Evolutionary conservation across 2,888 invertebrate species (phyloP).

Genomic region (Lobophora halterata): DNA sequence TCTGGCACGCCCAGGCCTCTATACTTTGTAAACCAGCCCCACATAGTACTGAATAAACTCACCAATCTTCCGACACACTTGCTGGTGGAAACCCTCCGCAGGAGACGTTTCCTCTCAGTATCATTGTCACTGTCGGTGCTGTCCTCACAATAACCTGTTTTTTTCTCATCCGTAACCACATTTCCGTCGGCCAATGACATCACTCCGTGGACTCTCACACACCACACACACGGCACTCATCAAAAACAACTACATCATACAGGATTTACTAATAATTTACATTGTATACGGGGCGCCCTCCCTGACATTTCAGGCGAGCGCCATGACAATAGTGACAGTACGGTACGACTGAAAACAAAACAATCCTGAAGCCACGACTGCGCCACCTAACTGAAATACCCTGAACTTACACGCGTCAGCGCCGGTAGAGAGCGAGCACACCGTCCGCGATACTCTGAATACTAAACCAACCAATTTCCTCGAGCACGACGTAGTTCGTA

Average conservation of each 20-base stretch:
- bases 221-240: slow-evolving; percentile 58
- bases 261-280: slow-evolving; percentile 62
- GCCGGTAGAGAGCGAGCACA: too few species aligned
- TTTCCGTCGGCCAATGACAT: slow-evolving; percentile 66
- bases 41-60: slow-evolving; percentile 34
- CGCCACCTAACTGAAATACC: slow-evolving; percentile 45
- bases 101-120: slow-evolving; percentile 88
- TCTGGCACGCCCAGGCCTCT: slow-evolving; percentile 57
- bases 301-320: slow-evolving; percentile 72
- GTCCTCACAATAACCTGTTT: slow-evolving; percentile 63
- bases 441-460: too few species aligned
- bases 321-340: slow-evolving; percentile 74
- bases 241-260: slow-evolving; percentile 75
- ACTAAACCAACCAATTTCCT: too few species aligned
- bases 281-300: slow-evolving; percentile 59
- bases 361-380: slow-evolving; percentile 45
- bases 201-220: slow-evolving; percentile 62
- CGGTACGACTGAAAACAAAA: slow-evolving; percentile 73
- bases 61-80: slow-evolving; percentile 91
- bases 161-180: slow-evolving; percentile 53
- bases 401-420: slow-evolving; percentile 17
- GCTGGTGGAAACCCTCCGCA: slow-evolving; percentile 90
- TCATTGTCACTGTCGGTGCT: slow-evolving; percentile 91
- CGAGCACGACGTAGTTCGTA: slow-evolving; percentile 15
- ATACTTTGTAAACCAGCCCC: slow-evolving; percentile 19